Evolutionary conservation across 2,113 vertebrate species (phyloP).

Genomic region (Haliaeetus leucogaster): DNA sequence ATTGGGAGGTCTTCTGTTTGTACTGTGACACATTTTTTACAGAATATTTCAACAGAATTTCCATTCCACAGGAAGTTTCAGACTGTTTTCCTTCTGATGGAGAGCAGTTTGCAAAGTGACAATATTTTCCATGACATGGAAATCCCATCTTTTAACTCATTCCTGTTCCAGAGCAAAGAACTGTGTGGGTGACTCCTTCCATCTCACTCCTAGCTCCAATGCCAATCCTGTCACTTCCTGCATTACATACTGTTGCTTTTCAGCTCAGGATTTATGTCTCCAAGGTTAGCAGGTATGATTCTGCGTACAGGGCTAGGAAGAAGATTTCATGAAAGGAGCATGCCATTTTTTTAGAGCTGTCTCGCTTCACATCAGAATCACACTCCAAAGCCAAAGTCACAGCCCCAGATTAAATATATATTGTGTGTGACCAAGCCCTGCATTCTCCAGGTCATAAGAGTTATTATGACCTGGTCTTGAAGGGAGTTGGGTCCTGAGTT

Average conservation of each 20-base stretch:
- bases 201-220: neutral
- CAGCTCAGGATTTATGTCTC: neutral
- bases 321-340: neutral
- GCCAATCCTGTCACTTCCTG: neutral
- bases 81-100: neutral
- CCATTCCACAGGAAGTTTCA: slow-evolving; percentile 21
- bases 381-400: neutral
- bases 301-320: neutral
- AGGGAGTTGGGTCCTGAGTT: neutral
- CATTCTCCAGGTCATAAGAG: neutral
- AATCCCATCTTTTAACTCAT: slow-evolving; percentile 31
- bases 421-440: neutral
- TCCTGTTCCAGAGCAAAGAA: neutral
- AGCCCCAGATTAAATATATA: neutral
- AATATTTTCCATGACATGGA: slow-evolving; percentile 30
- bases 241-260: neutral
- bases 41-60: slow-evolving; percentile 45
- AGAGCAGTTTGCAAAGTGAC: neutral
- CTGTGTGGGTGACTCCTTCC: neutral
- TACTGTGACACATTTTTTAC: slow-evolving; percentile 19
- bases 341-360: neutral
- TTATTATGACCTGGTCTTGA: neutral
- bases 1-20: slow-evolving; percentile 1
- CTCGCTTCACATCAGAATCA: neutral
- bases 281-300: neutral